Percentiles rank a stretch among this genome's conserved stretches.
Conservation (phyloP, 2,113 vertebrate genomes). For the Syngnathus scovelli region DNA sequence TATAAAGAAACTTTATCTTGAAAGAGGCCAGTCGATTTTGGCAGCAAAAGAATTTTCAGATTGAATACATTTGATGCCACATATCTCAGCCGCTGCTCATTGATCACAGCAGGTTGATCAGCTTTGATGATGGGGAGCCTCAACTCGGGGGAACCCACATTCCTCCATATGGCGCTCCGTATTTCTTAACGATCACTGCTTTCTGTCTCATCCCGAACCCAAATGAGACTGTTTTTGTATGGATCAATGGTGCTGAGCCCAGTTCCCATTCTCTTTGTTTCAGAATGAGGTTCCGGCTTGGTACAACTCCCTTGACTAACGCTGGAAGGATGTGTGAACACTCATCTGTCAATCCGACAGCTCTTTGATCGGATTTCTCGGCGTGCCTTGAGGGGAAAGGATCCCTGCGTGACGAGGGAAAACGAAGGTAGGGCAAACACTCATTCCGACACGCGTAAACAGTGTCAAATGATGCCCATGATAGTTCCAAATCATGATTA, state of each 20-base stretch:
- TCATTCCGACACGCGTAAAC: not conserved
- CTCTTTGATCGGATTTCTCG: constrained; percentile 31
- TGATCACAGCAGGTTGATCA: constrained; percentile 33
- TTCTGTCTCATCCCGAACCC: constrained; percentile 24
- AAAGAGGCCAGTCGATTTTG: not conserved
- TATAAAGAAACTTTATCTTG: too few relatives aligned
- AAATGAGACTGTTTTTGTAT: constrained; percentile 29
- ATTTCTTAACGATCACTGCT: constrained; percentile 40
- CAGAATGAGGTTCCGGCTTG: constrained; percentile 3
- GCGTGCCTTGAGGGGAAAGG: not conserved
- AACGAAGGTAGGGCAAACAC: constrained; percentile 3
- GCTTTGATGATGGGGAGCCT: constrained; percentile 36
- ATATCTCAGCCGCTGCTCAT: constrained; percentile 4
- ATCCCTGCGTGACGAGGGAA: constrained; percentile 4
- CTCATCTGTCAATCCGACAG: constrained; percentile 41
- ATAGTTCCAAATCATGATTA: constrained; percentile 2
- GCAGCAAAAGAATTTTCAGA: not conserved
- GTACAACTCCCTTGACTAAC: constrained; percentile 15
- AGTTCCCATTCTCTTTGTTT: constrained; percentile 29
- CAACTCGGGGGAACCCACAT: constrained; percentile 39
- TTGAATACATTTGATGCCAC: not conserved
- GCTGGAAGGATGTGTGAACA: constrained; percentile 32
- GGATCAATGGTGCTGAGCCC: constrained; percentile 40
- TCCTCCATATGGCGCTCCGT: constrained; percentile 10
- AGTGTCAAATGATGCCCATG: not conserved